Conservation (phyloP, 2,888 invertebrate genomes). For the Aleiodes testaceus region DNA sequence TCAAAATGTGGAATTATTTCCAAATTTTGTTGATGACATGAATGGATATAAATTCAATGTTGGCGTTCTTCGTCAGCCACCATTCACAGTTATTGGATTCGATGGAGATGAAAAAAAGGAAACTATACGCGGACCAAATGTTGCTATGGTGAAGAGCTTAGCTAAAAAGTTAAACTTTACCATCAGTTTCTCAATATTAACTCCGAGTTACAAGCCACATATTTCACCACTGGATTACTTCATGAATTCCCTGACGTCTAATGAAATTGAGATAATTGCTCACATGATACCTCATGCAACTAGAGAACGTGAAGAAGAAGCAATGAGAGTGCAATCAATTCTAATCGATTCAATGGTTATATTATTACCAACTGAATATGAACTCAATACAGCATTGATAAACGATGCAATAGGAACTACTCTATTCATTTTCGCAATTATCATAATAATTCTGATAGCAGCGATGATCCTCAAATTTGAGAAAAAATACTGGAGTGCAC, state of each 20-base stretch:
- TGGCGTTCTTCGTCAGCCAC: slow-evolving; percentile 14
- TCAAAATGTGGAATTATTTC: slow-evolving; percentile 44
- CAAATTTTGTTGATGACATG: slow-evolving; percentile 52
- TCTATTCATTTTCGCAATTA: slow-evolving; percentile 31
- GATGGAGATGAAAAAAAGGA: background rate
- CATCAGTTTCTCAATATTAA: slow-evolving; percentile 15
- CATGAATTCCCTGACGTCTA: background rate
- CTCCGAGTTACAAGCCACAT: no score
- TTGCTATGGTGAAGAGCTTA: slow-evolving; percentile 25
- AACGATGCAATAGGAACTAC: background rate
- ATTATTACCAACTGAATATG: slow-evolving; percentile 45
- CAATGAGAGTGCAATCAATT: background rate
- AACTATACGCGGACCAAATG: slow-evolving; percentile 34
- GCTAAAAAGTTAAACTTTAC: slow-evolving; percentile 50
- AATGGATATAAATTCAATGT: slow-evolving; percentile 49
- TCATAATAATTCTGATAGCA: slow-evolving; percentile 33
- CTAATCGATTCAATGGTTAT: slow-evolving; percentile 44
- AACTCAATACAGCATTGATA: background rate
- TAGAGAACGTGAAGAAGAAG: background rate
- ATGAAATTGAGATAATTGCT: no score
- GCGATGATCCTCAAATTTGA: slow-evolving; percentile 37
- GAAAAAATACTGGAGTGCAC: slow-evolving; percentile 39
- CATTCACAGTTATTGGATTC: slow-evolving; percentile 13
- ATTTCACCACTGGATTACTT: background rate
- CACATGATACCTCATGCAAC: no score